phyloP scores from a whole-genome alignment of 2,888 invertebrate genomes.

The Stenchaetothrips biformis region DNA sequence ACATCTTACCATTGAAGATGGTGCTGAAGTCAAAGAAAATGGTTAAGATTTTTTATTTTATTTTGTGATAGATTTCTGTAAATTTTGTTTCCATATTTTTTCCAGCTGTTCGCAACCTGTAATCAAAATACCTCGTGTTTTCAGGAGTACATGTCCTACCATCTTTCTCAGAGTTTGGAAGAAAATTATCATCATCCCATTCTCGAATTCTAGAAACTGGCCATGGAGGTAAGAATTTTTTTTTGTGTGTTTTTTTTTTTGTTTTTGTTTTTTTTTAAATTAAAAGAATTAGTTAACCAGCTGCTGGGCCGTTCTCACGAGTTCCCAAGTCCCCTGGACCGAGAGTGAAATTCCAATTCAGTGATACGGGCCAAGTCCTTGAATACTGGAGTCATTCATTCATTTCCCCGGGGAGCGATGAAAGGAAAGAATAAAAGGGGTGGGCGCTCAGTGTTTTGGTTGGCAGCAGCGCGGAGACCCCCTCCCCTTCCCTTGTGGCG shows the following conservation, averaged over 20 bases:
- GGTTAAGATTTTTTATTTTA: slow-evolving; percentile 34
- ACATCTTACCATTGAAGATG: slow-evolving; percentile 41
- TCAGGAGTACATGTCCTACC: slow-evolving; percentile 29
- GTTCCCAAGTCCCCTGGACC: no score
- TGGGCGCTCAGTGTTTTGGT: no score
- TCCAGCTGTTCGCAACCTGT: background rate
- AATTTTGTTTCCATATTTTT: background rate
- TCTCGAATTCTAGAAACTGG: slow-evolving; percentile 34
- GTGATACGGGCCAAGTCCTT: no score
- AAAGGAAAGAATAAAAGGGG: no score
- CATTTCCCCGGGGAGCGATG: no score
- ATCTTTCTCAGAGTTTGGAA: slow-evolving; percentile 32
- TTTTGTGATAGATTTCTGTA: background rate
- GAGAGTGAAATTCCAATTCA: no score
- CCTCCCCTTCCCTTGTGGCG: background rate
- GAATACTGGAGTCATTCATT: no score
- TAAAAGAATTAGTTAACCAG: background rate
- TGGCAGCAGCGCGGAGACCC: background rate
- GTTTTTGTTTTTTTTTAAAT: no score
- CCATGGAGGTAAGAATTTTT: slow-evolving; percentile 32
- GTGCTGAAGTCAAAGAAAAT: slow-evolving; percentile 39
- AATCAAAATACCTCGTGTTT: background rate
- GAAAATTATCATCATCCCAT: slow-evolving; percentile 35
- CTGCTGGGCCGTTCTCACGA: no score
- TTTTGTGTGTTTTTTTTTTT: background rate